Percentiles rank a stretch among this genome's conserved stretches.
Evolutionary conservation across 2,888 invertebrate species (phyloP).

Genomic region (Hyposoter dolosus): DNA sequence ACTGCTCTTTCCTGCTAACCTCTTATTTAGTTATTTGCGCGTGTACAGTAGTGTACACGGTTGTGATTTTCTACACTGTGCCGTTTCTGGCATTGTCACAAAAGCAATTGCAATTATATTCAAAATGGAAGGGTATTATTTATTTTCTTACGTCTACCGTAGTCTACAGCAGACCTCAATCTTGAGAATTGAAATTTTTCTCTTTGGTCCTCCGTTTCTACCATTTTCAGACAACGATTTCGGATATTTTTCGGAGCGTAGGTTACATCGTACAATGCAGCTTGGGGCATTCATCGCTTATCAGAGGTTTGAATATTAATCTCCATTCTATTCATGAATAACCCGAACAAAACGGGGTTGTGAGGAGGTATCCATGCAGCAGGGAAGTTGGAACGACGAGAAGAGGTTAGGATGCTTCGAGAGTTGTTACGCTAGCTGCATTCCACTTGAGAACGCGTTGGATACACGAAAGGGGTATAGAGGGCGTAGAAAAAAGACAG

Average conservation of each 20-base stretch:
- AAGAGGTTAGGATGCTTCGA: constrained; percentile 44
- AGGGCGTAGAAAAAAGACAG: constrained; percentile 42
- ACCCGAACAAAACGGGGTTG: neutral
- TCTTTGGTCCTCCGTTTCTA: neutral
- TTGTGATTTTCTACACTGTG: constrained; percentile 1
- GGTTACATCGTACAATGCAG: neutral
- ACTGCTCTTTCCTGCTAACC: neutral
- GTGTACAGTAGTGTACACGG: too few relatives aligned
- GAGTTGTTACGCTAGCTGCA: constrained; percentile 47
- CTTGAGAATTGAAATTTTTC: neutral
- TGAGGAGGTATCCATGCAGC: constrained; percentile 5
- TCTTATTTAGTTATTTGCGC: neutral
- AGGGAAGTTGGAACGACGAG: constrained; percentile 5
- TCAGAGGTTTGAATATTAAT: constrained; percentile 38
- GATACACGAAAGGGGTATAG: constrained; percentile 37
- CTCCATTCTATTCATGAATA: constrained; percentile 5
- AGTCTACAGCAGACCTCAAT: neutral
- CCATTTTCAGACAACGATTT: neutral
- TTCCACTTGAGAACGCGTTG: constrained; percentile 58
- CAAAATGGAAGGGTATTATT: neutral
- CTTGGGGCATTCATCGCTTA: neutral
- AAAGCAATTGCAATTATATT: constrained; percentile 8
- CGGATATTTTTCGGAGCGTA: neutral
- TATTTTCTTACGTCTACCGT: constrained; percentile 1
- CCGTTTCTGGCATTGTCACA: constrained; percentile 5